Evolutionary conservation across 2,113 vertebrate genomes (phyloP).

Genomic region (Ascaphus truei): DNA sequence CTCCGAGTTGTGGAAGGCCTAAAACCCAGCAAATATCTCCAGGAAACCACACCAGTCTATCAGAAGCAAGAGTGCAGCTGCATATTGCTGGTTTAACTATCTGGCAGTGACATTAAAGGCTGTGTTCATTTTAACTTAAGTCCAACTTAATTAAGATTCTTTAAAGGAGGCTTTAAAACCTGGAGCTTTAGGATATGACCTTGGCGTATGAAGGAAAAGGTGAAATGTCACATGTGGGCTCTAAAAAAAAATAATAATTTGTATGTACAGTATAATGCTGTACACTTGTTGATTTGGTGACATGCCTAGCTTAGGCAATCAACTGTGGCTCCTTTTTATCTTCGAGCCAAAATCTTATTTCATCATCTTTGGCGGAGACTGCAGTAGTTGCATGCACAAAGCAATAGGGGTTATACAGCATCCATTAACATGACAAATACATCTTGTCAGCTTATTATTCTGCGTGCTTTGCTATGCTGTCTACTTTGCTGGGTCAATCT

Average conservation of each 20-base stretch:
- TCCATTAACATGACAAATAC: slow-evolving; percentile 33
- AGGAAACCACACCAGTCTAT: slow-evolving; percentile 17
- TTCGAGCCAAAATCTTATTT: slow-evolving; percentile 3
- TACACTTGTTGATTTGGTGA: not conserved
- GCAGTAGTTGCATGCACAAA: not conserved
- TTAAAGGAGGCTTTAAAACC: slow-evolving; percentile 20
- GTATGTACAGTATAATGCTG: not conserved
- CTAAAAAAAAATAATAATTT: not conserved
- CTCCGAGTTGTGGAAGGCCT: not conserved
- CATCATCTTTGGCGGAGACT: slow-evolving; percentile 9
- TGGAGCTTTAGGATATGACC: not conserved
- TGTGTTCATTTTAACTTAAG: slow-evolving; percentile 28
- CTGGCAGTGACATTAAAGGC: slow-evolving; percentile 27
- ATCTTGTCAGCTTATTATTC: slow-evolving; percentile 21
- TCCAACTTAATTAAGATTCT: slow-evolving; percentile 29
- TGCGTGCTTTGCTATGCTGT: slow-evolving; percentile 3
- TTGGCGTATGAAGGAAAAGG: not conserved
- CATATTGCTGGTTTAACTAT: slow-evolving; percentile 6
- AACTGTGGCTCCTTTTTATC: slow-evolving; percentile 1
- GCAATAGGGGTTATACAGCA: slow-evolving; percentile 10
- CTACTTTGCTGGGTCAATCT: not conserved
- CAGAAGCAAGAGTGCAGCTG: not conserved
- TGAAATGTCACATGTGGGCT: not conserved
- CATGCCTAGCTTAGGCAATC: not conserved
- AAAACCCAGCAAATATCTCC: not conserved